Percentiles rank a stretch among this genome's conserved stretches.
phyloP scores from a whole-genome alignment of 1,140 invertebrate species.

The Platyscapa corneri region DNA sequence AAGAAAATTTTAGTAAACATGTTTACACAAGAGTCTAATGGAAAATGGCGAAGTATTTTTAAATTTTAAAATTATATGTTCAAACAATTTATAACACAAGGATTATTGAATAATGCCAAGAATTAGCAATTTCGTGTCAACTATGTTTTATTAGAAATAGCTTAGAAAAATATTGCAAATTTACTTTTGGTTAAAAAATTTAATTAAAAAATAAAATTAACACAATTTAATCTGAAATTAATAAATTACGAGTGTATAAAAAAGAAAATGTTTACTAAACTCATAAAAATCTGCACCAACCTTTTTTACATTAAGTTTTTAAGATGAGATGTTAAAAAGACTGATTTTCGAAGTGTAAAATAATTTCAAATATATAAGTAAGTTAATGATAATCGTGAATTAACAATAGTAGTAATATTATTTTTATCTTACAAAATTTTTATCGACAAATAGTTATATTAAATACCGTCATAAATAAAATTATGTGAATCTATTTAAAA shows the following conservation, averaged over 20 bases:
- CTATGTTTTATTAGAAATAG: not conserved
- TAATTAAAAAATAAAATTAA: not conserved
- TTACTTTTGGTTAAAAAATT: not conserved
- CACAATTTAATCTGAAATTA: too few species aligned
- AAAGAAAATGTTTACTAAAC: too few species aligned
- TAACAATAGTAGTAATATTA: too few species aligned
- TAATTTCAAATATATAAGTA: not conserved
- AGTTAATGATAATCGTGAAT: too few species aligned
- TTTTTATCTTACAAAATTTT: too few species aligned
- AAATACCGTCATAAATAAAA: too few species aligned
- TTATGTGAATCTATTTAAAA: too few species aligned
- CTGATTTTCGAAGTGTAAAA: not conserved
- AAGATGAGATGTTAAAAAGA: too few species aligned
- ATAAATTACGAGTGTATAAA: too few species aligned
- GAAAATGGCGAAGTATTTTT: not conserved
- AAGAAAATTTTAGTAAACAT: not conserved
- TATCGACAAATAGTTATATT: too few species aligned
- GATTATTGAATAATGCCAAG: slow-evolving; percentile 16
- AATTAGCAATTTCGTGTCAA: slow-evolving; percentile 3
- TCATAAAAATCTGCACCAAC: too few species aligned
- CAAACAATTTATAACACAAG: slow-evolving; percentile 16
- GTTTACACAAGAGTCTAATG: not conserved
- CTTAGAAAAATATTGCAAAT: not conserved
- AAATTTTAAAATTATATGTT: not conserved
- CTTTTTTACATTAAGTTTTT: too few species aligned